These are phyloP conservation scores for Pipistrellus kuhlii DNA, from an alignment of 2,797 vertebrate species.

Conservation along the genomic window DNA sequence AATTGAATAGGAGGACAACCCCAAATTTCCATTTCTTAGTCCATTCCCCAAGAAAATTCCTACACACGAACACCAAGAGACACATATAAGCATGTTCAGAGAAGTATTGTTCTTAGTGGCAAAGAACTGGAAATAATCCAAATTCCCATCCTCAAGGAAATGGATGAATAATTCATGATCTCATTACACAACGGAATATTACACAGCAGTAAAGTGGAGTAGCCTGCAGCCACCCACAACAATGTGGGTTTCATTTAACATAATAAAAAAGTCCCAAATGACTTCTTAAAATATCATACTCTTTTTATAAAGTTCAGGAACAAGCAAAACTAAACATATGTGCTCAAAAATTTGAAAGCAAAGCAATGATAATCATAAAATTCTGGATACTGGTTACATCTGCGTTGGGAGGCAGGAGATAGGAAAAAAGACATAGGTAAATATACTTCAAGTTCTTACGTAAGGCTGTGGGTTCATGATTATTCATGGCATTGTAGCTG, in stretches of 20 bases:
- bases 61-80: background rate
- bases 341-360: conserved; percentile 11
- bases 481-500: background rate
- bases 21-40: background rate
- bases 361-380: background rate
- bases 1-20: background rate
- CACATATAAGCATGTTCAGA: background rate
- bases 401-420: background rate
- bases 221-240: background rate
- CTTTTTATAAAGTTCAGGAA: background rate
- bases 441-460: background rate
- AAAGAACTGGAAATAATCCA: background rate
- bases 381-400: background rate
- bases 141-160: background rate
- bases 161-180: background rate
- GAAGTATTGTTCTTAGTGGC: background rate
- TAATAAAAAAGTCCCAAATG: background rate
- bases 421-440: background rate
- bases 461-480: background rate
- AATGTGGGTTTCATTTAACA: background rate
- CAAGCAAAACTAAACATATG: background rate
- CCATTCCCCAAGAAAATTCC: background rate
- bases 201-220: background rate
- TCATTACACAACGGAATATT: background rate
- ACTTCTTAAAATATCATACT: conserved; percentile 7